Conservation (phyloP, 2,888 invertebrate species). For the Artemia sinica region DNA sequence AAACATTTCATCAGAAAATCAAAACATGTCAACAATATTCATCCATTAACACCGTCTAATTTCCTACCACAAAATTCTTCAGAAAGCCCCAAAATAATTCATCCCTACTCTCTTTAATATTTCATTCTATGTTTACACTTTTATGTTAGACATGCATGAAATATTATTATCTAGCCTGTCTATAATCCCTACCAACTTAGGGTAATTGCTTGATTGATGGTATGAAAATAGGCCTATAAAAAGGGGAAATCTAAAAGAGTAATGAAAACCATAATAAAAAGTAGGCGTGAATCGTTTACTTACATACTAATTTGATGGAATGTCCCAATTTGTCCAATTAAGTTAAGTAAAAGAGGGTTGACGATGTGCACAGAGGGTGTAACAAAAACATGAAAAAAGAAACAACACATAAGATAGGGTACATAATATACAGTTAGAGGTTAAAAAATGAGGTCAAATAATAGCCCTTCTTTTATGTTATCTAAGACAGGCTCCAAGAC, state of each 20-base stretch:
- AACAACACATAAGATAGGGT: too few species aligned
- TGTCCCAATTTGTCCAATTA: background rate
- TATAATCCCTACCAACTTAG: background rate
- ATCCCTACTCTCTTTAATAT: background rate
- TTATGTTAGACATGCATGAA: background rate
- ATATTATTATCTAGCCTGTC: background rate
- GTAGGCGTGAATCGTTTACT: conserved; percentile 11
- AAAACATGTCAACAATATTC: background rate
- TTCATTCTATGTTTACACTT: conserved; percentile 7
- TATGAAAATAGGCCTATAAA: conserved; percentile 10
- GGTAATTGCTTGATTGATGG: conserved; percentile 9
- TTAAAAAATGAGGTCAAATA: too few species aligned
- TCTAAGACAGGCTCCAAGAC: too few species aligned
- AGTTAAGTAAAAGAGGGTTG: too few species aligned
- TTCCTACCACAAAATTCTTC: background rate
- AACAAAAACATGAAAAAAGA: too few species aligned
- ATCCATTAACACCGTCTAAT: conserved; percentile 10
- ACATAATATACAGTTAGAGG: too few species aligned
- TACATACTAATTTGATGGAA: conserved; percentile 10
- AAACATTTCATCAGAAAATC: too few species aligned
- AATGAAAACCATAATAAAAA: conserved; percentile 9
- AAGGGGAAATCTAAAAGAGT: background rate
- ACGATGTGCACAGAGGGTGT: too few species aligned
- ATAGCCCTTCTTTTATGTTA: too few species aligned
- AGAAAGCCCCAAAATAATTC: background rate